A percentile compares a stretch with the other conserved stretches of the same genome.
Conservation (phyloP, 1,140 invertebrate species). For the Himalopsyche phryganea region DNA sequence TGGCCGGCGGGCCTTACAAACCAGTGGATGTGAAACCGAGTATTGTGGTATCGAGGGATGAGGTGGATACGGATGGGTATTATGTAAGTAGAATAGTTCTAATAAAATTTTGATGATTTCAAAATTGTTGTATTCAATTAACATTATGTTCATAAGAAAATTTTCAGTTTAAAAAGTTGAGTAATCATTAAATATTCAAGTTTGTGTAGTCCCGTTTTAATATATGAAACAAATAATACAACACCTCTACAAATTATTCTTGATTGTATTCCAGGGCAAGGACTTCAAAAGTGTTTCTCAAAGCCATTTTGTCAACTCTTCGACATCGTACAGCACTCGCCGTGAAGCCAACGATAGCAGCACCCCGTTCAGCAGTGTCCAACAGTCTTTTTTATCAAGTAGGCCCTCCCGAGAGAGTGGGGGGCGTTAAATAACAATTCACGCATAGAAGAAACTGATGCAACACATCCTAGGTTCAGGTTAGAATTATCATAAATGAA, state of each 20-base stretch:
- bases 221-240: too few species aligned
- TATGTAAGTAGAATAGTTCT: too few species aligned
- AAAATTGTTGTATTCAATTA: too few species aligned
- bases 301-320: constrained; percentile 36
- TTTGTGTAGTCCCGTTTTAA: too few species aligned
- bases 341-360: constrained; percentile 48
- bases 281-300: constrained; percentile 12
- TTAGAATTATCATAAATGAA: too few species aligned
- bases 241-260: too few species aligned
- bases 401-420: constrained; percentile 51
- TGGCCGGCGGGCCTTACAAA: constrained; percentile 37
- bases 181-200: too few species aligned
- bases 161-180: too few species aligned
- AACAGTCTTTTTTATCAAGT: constrained; percentile 56
- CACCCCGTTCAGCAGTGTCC: constrained; percentile 35
- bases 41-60: constrained; percentile 9
- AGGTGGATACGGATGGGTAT: not conserved
- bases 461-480: constrained; percentile 51
- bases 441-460: constrained; percentile 50
- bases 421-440: constrained; percentile 41
- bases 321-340: constrained; percentile 46
- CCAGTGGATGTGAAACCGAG: not conserved
- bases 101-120: too few species aligned
- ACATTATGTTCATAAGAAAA: too few species aligned
- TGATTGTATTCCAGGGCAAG: constrained; percentile 21